Base-by-base conservation (phyloP, 64 coral and sea anemone genomes). In the Montipora sp. region DNA sequence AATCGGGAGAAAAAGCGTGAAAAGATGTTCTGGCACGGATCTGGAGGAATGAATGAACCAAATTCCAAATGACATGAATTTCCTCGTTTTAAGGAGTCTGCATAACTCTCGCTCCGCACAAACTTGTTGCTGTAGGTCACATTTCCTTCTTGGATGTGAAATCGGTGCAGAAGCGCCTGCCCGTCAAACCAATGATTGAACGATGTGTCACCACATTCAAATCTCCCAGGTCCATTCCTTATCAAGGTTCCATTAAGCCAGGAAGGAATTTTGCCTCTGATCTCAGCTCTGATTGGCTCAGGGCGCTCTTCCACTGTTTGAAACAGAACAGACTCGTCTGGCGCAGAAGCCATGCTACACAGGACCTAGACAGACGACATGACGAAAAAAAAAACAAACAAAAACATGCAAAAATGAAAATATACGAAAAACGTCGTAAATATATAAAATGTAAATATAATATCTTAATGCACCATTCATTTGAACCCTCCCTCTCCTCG, bases 11-110 rank as follows among this genome's bases (percentile, higher is more conserved):
- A 95, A 24, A 89, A 95, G 7, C 96, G 93, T 5, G 78, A 59
- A 80, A 95, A 98, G 18, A 98, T 98, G 43, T 90, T 98, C 93
- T 93, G 89, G 94, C 96, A 98, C 1, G 96, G 96, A 71, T 98
- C 96, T 19, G 94, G 96, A 8, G 70, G n/a, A 9, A 75, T 60
- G 7, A 44, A 48, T 13, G 96, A 92, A 10, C 96, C 96, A 48
- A 98, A 93, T 59, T 95, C 90, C n/a, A 69, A 59, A 73, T 77
- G 80, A 59, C 22, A 60, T 7, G 83, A 44, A 10, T 48, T 75
- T 13, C 83, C 84, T 46, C 74, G 78, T 63, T 92, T 51, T 45
- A 77, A 59, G 19, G 91, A 84, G 2, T 55, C 65, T 18, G 75
- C 83, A 81, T 95, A 98, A 67, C 83, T 88, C 60, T 95, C 11